Base-by-base conservation (phyloP, 1,140 invertebrate genomes). In the Saccostrea echinata region DNA sequence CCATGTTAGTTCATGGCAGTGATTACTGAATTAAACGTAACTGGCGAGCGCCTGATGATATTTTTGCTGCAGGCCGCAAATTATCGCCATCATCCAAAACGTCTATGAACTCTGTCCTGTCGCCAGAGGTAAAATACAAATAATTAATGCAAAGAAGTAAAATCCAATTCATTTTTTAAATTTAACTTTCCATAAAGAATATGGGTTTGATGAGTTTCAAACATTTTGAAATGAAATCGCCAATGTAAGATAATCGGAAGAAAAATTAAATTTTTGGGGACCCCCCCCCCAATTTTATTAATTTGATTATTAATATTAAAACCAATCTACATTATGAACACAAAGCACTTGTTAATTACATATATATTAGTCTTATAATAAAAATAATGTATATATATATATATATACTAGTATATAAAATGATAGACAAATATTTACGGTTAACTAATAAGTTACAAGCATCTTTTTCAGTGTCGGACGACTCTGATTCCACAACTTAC, bases 1-100 rank as follows among this genome's bases (percentile, higher is more conserved):
- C 68, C 68, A 33, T 16, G 68, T 76, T 76, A 76, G 68, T 76
- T 76, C 68, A 76, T 76, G 68, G 68, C 68, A 76, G 27, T 30
- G 24, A 76, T 76, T 76, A 33, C 68, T 27, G 68, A 76, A 33
- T 76, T 30, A 33, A 27, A 30, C 68, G 68, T 76, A 76, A 76
- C 30, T 11, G 68, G 9, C 68, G 12, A 76, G 24, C 68, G 68
- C 11, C 68, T 12, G 30, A 27, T 76, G 68, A 76, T 76, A 76
- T 27, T 27, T 76, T 76, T 76, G 68, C 68, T 76, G 24, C 68
- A 76, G 68, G 68, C 68, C 30, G 68, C 68, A 76, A 61, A 76
- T 76, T 76, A 76, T 76, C 68, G 27, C 68, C 68, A 27, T 76
- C 68, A 30, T 33, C 68, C 68, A 6, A 76, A n/a, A 18, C 24